Base-by-base conservation (phyloP, 2,797 vertebrate genomes). In the Notoglanidium macrostoma region DNA sequence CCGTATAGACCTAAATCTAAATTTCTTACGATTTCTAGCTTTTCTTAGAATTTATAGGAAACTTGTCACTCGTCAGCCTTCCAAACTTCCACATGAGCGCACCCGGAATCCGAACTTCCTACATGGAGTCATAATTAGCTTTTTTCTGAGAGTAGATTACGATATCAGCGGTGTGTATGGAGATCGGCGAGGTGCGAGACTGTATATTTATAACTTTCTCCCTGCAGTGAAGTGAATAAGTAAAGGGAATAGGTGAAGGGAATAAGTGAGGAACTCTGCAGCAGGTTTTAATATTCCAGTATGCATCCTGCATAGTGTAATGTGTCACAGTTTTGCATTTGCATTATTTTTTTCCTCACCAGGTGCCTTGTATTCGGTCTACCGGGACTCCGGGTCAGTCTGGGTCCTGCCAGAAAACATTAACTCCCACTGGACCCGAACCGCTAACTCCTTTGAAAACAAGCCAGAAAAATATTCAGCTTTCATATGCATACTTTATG, bases 401-500 rank as follows among this genome's bases (percentile, higher is more conserved):
- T 54, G 88, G 88, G 86, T 90, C n/a, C 72, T 76, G 81, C 87
- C 86, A 86, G 89, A 68, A 88, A 90, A 86, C 87, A 86, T 88
- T 88, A 83, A 87, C 73, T 89, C 87, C 88, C 80, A 89, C 89
- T 90, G 89, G 89, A 89, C 85, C 86, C 8, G 21, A 79, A 73
- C 51, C 65, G 49, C 61, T 81, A 73, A 73, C 79, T 87, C 86
- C 57, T 63, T 9, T 26, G 83, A 91, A 86, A 87, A 89, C 57
- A 87, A 88, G 83, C 76, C 87, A 73, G 67, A 26, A 86, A 89
- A 86, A 91, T 85, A 91, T 90, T 83, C 14, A 85, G 65, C 72
- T 87, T 87, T 82, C 61, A 85, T 83, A 87, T 91, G 59, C 84
- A 92, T 92, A 90, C 90, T 90, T 91, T 59, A 90, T 92, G 88